Conservation (phyloP, 2,888 invertebrate species). For the Eupithecia abbreviata region DNA sequence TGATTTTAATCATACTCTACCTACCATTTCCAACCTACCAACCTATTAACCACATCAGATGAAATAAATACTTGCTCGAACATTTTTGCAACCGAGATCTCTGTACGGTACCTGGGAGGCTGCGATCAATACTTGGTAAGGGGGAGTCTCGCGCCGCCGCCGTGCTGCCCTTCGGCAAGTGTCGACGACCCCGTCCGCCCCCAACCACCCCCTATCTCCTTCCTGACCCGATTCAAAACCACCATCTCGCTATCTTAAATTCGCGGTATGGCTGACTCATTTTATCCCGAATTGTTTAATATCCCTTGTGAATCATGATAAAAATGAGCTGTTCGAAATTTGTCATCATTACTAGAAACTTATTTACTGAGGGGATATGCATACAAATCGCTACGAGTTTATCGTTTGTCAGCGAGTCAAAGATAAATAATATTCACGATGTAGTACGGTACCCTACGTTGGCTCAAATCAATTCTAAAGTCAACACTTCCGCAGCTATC, state of each 20-base stretch:
- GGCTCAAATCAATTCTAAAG: slow-evolving; percentile 33
- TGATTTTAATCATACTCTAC: not conserved
- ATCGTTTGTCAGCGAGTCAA: not conserved
- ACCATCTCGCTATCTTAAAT: slow-evolving; percentile 19
- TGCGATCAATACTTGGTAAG: slow-evolving; percentile 74
- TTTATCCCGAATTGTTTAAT: slow-evolving; percentile 28
- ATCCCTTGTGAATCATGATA: slow-evolving; percentile 22
- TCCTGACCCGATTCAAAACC: slow-evolving; percentile 70
- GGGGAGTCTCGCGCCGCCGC: slow-evolving; percentile 50
- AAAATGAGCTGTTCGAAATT: not conserved
- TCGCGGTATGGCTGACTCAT: slow-evolving; percentile 42
- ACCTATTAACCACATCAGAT: not conserved
- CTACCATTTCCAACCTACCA: not conserved
- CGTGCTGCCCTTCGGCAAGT: slow-evolving; percentile 77
- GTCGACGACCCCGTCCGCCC: slow-evolving; percentile 75
- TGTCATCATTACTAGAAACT: slow-evolving; percentile 14
- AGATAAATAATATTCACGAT: not conserved
- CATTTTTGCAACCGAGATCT: slow-evolving; percentile 49
- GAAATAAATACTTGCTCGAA: slow-evolving; percentile 12
- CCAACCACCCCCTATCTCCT: slow-evolving; percentile 57
- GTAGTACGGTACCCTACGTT: slow-evolving; percentile 38
- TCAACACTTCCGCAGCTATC: slow-evolving; percentile 40
- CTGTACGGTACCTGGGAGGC: slow-evolving; percentile 61
- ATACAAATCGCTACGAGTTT: not conserved
- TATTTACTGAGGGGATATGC: not conserved